These are phyloP conservation scores for Yponomeuta sedellus DNA, from an alignment of 2,888 invertebrate species.

Conservation along the genomic window DNA sequence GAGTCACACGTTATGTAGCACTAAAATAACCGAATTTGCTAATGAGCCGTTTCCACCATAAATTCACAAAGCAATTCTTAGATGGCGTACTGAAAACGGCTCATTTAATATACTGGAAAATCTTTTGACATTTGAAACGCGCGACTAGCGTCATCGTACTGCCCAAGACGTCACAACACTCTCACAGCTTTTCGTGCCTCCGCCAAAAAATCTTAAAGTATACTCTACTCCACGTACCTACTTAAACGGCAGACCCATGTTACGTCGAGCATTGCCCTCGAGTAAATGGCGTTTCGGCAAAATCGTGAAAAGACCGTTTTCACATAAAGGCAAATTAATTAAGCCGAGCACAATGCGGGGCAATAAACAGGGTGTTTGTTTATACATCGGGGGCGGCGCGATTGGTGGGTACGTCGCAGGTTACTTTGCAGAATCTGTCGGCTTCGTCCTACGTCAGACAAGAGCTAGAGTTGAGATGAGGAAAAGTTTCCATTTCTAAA, in stretches of 20 bases:
- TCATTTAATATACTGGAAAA: too few species aligned
- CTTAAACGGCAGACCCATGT: neutral
- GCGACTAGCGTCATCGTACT: too few species aligned
- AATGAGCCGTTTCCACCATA: too few species aligned
- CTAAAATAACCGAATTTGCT: too few species aligned
- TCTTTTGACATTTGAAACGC: too few species aligned
- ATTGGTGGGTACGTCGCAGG: constrained; percentile 5
- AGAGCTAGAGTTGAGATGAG: neutral
- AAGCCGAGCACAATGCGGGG: constrained; percentile 50
- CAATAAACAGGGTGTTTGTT: constrained; percentile 54
- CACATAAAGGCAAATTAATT: constrained; percentile 66
- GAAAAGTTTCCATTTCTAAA: too few species aligned
- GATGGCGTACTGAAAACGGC: too few species aligned
- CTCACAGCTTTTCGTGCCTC: neutral
- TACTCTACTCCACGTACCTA: neutral
- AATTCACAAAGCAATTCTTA: too few species aligned
- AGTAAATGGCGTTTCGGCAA: constrained; percentile 34
- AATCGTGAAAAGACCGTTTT: constrained; percentile 38
- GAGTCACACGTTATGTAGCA: too few species aligned
- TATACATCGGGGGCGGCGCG: constrained; percentile 32
- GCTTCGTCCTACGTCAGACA: neutral
- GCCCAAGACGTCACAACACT: too few species aligned
- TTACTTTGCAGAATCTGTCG: constrained; percentile 42
- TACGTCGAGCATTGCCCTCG: neutral
- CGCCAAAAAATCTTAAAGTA: neutral